Base-by-base conservation (phyloP, 2,797 vertebrate genomes). In the Podargus strigoides region DNA sequence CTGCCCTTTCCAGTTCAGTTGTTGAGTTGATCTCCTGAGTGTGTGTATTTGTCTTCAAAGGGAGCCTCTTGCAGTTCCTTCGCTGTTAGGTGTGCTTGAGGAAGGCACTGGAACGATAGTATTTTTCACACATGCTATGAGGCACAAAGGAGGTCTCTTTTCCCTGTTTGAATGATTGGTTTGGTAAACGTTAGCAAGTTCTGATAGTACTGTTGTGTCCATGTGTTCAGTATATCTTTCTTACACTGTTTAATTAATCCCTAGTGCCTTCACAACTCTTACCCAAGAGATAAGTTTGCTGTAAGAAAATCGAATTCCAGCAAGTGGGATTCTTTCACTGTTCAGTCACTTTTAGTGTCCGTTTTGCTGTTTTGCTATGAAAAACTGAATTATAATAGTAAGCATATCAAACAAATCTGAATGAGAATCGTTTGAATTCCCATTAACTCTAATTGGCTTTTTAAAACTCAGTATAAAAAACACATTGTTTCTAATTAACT, bases 401-500 rank as follows among this genome's bases (percentile, higher is more conserved):
- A 78, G 56, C 18, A 18, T 77, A 88, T 77, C n/a, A 75, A 85
- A 24, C 20, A 77, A 82, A 50, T 68, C 49, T 64, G 58, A 42
- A 9, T 63, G 52, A 70, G 49, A 72, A 23, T 64, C 4, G 32
- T 49, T 74, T 50, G 47, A 78, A 77, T 78, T 88, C 34, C 58
- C 22, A 36, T 80, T 95, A 62, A 60, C 60, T 78, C 23, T 47
- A 85, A 80, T 3, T 66, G 30, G 4, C 34, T 63, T 80, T 83
- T 87, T 36, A 0, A 69, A 91, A 74, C 56, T 77, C 41, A 10
- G 15, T 80, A 52, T 86, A 50, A 87, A 70, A 93, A 17, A 0
- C 56, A 87, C 60, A 52, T 79, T 87, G 52, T 87, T 44, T 69
- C 52, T 85, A 89, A 94, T 63, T 91, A 82, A 92, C 66, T 92